Evolutionary conservation across 1,140 invertebrate genomes (phyloP).

Genomic region (Epicauta chinensis): DNA sequence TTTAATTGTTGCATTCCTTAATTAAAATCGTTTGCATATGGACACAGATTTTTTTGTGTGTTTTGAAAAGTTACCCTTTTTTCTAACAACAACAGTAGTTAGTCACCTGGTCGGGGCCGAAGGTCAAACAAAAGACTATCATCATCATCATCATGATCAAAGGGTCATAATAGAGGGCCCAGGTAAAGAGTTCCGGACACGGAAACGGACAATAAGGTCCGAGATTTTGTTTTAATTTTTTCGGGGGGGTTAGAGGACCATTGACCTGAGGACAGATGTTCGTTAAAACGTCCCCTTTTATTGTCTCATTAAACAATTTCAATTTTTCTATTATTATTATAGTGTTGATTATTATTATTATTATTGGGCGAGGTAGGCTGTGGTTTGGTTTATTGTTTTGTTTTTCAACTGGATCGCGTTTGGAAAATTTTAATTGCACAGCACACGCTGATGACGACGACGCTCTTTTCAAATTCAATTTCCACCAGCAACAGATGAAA

Average conservation of each 20-base stretch:
- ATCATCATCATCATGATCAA: too few species aligned
- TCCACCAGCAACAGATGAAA: not conserved
- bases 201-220: slow-evolving; percentile 11
- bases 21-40: too few species aligned
- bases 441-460: too few species aligned
- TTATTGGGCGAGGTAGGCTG: not conserved
- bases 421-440: too few species aligned
- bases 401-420: too few species aligned
- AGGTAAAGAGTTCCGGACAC: slow-evolving; percentile 8
- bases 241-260: slow-evolving; percentile 1
- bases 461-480: slow-evolving; percentile 10
- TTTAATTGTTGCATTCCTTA: too few species aligned
- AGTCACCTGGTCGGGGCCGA: slow-evolving; percentile 10
- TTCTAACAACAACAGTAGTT: not conserved
- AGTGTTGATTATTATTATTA: not conserved
- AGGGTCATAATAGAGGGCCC: not conserved
- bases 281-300: too few species aligned
- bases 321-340: not conserved
- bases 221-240: slow-evolving; percentile 10
- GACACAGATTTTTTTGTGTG: too few species aligned
- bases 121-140: slow-evolving; percentile 8
- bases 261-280: slow-evolving; percentile 15
- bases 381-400: too few species aligned
- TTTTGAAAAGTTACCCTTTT: too few species aligned
- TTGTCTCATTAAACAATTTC: too few species aligned